These are phyloP conservation scores for Shinisaurus crocodilurus DNA, from an alignment of 2,113 vertebrate species.

Conservation along the genomic window DNA sequence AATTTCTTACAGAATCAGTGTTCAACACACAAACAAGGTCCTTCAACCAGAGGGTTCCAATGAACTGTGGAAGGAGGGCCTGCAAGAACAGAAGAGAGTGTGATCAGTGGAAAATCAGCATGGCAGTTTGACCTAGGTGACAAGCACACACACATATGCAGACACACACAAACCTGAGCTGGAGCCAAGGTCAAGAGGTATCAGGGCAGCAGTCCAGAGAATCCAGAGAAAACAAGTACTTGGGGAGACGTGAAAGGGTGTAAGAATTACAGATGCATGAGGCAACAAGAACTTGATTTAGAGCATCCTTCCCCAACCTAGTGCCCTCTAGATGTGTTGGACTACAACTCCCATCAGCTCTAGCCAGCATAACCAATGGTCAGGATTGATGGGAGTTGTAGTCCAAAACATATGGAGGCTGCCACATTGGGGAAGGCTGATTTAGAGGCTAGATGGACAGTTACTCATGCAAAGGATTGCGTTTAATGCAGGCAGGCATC, in stretches of 20 bases:
- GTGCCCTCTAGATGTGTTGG: too few species aligned
- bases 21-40: background rate
- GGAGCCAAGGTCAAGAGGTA: background rate
- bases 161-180: background rate
- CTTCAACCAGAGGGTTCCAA: background rate
- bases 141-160: background rate
- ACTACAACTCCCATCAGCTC: too few species aligned
- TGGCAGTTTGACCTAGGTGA: background rate
- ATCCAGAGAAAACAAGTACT: background rate
- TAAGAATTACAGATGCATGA: background rate
- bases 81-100: background rate
- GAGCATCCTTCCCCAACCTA: background rate
- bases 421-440: background rate
- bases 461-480: background rate
- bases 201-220: background rate
- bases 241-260: background rate
- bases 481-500: background rate
- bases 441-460: background rate
- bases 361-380: too few species aligned
- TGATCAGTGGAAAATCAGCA: background rate
- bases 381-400: background rate
- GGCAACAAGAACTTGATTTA: background rate
- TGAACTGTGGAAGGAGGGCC: background rate
- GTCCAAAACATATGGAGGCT: background rate
- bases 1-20: background rate